Conservation (phyloP, 2,797 vertebrate species). For the Pantherophis vulpinus region DNA sequence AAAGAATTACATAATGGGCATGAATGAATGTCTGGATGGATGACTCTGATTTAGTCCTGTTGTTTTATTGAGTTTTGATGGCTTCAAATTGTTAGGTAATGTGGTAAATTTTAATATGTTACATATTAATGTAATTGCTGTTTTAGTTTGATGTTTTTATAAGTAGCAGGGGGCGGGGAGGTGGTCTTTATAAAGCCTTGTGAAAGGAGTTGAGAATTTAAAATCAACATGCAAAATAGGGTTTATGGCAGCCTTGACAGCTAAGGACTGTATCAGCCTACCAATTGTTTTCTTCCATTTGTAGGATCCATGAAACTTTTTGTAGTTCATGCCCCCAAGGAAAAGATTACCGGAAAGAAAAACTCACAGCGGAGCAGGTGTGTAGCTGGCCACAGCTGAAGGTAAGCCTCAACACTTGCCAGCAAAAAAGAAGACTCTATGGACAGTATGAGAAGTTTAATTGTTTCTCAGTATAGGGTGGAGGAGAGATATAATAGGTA, state of each 20-base stretch:
- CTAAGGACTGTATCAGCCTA: too few species aligned
- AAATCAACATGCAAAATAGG: too few species aligned
- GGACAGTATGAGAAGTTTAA: not conserved
- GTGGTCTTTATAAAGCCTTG: not conserved
- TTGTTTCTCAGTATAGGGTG: too few species aligned
- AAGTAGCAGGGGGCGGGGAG: accelerated
- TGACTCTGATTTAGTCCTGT: not conserved
- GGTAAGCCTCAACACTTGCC: conserved; percentile 35
- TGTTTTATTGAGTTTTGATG: not conserved
- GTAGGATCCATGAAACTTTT: conserved; percentile 58
- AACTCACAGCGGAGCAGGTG: conserved; percentile 50
- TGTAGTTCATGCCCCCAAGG: conserved; percentile 50
- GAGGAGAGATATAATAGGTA: not conserved
- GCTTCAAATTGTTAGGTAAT: not conserved
- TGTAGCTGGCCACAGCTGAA: conserved; percentile 55
- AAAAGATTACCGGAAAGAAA: conserved; percentile 54
- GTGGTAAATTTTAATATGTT: not conserved
- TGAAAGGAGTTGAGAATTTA: not conserved
- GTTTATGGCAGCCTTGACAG: not conserved
- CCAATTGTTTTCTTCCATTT: conserved; percentile 1
- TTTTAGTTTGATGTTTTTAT: not conserved
- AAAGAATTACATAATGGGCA: not conserved
- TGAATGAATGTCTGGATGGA: not conserved
- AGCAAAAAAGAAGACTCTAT: not conserved
- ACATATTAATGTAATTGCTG: not conserved